phyloP scores from a whole-genome alignment of 2,797 vertebrate species.

The Amazonetta brasiliensis region DNA sequence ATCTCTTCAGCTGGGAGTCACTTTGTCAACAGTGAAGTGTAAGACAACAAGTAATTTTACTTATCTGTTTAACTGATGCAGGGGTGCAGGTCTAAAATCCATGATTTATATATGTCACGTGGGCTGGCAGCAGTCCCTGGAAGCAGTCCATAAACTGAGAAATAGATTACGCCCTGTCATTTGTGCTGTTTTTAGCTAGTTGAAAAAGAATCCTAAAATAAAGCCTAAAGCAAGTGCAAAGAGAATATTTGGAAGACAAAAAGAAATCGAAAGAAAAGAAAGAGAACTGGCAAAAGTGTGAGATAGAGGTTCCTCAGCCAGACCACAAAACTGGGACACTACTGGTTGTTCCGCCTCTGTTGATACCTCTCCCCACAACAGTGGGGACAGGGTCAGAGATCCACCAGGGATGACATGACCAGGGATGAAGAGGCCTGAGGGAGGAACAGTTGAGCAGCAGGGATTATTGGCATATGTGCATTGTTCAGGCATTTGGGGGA shows the following conservation, averaged over 20 bases:
- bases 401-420: neutral
- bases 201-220: slow-evolving; percentile 1
- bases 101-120: neutral
- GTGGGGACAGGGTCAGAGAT: neutral
- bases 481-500: neutral
- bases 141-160: slow-evolving; percentile 5
- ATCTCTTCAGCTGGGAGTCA: slow-evolving; percentile 34
- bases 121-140: slow-evolving; percentile 51
- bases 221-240: slow-evolving; percentile 24
- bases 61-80: slow-evolving; percentile 19
- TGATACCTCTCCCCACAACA: neutral
- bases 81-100: slow-evolving; percentile 29
- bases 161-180: slow-evolving; percentile 39
- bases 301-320: neutral
- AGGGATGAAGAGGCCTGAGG: neutral
- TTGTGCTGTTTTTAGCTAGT: slow-evolving; percentile 35
- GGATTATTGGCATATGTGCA: neutral
- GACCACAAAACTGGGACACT: neutral
- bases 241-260: neutral
- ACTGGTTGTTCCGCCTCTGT: neutral
- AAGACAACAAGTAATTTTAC: slow-evolving; percentile 50
- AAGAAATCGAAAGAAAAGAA: neutral
- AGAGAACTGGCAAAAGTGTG: neutral
- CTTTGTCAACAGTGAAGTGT: slow-evolving; percentile 43
- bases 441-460: neutral